Base-by-base conservation (phyloP, 2,113 vertebrate species). In the Phalacrocorax aristotelis region DNA sequence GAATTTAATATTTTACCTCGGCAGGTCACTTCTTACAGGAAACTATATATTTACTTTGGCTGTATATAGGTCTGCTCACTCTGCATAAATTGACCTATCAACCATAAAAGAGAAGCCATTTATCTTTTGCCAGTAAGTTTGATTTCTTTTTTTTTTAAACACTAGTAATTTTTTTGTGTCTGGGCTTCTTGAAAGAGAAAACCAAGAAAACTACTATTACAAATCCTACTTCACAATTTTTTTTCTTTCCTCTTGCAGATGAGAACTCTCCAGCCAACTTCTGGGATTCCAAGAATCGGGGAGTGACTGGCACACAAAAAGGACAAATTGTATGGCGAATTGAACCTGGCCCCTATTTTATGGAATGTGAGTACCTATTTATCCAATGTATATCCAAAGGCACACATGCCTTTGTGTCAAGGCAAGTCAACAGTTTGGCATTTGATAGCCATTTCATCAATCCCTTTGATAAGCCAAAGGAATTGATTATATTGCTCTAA, bases 241-340 rank as follows among this genome's bases (percentile, higher is more conserved):
- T 83, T 92, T 20, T 34, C n/a, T 95, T 89, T 21, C 4, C 78
- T 92, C 80, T 97, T 92, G 55, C 97, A 99, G 99, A 99, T 98
- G 99, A 99, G 97, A 99, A 98, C 94, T 99, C 98, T 97, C 99
- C 99, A 77, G 99, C 99, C 94, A 99, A 99, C 62, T 99, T 99
- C 97, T 99, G 99, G 99, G 99, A 99, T 98, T 99, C 99, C 94
- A 99, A 99, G 98, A 99, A 99, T 92, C 98, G 99, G 90, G 99
- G 99, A 57, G 99, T 99, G 88, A 99, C 99, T 23, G 99, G 99
- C 60, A 99, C 99, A 0, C 99, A 99, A 91, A 99, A 99, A 97
- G 99, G 99, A 71, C 99, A 99, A 94, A 99, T 99, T 30, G 98
- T 99, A 1, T 99, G 99, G 99, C 98, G 99, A 93, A 98, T 99